Percentiles rank a stretch among this genome's conserved stretches.
phyloP scores from a whole-genome alignment of 2,113 vertebrate species.

The Prunella himalayana region DNA sequence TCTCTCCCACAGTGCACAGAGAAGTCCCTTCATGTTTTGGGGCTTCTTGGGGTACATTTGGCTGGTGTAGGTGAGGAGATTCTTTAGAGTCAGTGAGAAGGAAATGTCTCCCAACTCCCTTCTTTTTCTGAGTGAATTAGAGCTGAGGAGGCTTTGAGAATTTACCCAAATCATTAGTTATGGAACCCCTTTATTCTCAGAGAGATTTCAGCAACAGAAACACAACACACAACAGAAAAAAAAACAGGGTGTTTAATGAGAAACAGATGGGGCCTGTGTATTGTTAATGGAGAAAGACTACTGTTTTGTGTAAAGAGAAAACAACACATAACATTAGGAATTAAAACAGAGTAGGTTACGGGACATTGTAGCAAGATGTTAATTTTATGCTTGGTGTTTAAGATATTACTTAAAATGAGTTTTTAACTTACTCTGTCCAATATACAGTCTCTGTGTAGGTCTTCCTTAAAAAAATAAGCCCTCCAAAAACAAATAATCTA shows the following conservation, averaged over 20 bases:
- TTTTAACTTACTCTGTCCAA: neutral
- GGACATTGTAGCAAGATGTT: neutral
- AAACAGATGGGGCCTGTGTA: conserved; percentile 39
- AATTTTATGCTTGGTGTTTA: neutral
- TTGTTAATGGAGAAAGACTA: conserved; percentile 23
- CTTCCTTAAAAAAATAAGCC: neutral
- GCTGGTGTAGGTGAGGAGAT: neutral
- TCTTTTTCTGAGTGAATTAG: neutral
- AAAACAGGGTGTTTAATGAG: conserved; percentile 26
- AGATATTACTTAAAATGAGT: neutral
- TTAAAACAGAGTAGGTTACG: neutral
- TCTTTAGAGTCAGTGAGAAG: neutral
- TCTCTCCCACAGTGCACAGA: neutral
- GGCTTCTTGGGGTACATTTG: neutral
- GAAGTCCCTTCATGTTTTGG: neutral
- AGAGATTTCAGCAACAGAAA: neutral
- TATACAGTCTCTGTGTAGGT: neutral
- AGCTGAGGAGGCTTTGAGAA: neutral
- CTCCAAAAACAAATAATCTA: neutral
- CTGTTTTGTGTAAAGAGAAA: conserved; percentile 42
- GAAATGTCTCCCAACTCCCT: neutral
- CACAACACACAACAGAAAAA: neutral
- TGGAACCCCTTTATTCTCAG: neutral
- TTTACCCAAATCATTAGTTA: neutral
- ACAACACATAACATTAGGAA: neutral